These are phyloP conservation scores for Creontiades dilutus DNA, from an alignment of 2,888 invertebrate species.

Conservation along the genomic window DNA sequence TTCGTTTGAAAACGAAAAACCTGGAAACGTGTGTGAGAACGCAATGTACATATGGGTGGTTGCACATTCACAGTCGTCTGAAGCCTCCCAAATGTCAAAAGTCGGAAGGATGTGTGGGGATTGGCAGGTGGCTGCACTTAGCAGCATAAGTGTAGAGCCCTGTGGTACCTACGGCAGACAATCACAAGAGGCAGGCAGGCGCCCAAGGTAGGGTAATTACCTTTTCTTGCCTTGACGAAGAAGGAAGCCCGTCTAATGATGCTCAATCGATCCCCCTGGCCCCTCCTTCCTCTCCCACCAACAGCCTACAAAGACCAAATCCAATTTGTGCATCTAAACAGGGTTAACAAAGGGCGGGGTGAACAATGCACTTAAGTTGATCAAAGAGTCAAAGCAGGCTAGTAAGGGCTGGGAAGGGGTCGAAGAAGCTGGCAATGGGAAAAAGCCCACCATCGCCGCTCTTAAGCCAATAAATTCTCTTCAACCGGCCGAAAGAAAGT, in stretches of 20 bases:
- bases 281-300: background rate
- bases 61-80: background rate
- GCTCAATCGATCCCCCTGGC: conserved; percentile 43
- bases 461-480: conserved; percentile 40
- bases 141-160: background rate
- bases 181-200: background rate
- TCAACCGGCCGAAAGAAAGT: conserved; percentile 26
- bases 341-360: conserved; percentile 48
- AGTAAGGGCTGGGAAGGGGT: background rate
- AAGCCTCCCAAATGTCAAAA: conserved; percentile 4
- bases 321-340: conserved; percentile 54
- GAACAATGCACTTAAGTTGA: conserved; percentile 54
- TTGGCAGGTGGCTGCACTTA: background rate
- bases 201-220: conserved; percentile 45
- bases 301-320: conserved; percentile 51
- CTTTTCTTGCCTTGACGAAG: conserved; percentile 54
- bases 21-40: conserved; percentile 2
- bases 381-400: conserved; percentile 53
- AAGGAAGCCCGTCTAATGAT: conserved; percentile 45
- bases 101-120: conserved; percentile 18
- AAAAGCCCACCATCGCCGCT: background rate
- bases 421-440: conserved; percentile 22
- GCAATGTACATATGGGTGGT: background rate
- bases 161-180: background rate
- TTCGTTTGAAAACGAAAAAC: conserved; percentile 7